phyloP scores from a whole-genome alignment of 2,797 vertebrate species.

The Brachymystax lenok region DNA sequence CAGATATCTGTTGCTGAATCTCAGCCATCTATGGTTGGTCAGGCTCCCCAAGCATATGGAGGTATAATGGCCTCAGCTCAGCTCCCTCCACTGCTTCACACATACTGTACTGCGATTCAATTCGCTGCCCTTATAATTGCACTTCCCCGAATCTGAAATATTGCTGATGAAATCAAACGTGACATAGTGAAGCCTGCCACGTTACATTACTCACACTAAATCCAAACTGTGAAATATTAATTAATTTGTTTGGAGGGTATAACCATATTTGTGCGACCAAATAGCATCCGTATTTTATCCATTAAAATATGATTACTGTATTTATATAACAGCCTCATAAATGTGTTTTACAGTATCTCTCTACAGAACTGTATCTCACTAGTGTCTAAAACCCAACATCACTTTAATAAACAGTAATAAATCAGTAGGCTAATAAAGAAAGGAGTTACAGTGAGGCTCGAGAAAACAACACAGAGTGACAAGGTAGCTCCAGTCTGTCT shows the following conservation, averaged over 20 bases:
- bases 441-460: neutral
- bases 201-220: slow-evolving; percentile 40
- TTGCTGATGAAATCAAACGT: slow-evolving; percentile 51
- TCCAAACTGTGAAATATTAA: slow-evolving; percentile 49
- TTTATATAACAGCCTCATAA: neutral
- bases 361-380: neutral
- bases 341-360: neutral
- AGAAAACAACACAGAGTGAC: slow-evolving; percentile 19
- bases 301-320: neutral
- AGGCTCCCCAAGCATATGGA: slow-evolving; percentile 33
- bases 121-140: slow-evolving; percentile 69
- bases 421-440: neutral
- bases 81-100: slow-evolving; percentile 43
- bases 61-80: slow-evolving; percentile 49
- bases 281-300: slow-evolving; percentile 17
- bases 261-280: slow-evolving; percentile 25
- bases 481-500: slow-evolving; percentile 33
- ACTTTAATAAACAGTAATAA: neutral
- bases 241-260: slow-evolving; percentile 39
- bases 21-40: slow-evolving; percentile 46
- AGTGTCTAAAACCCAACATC: neutral
- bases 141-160: slow-evolving; percentile 56
- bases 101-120: slow-evolving; percentile 66
- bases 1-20: slow-evolving; percentile 72
- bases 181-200: slow-evolving; percentile 54